These are phyloP conservation scores for Vanessa tameamea DNA, from an alignment of 1,140 invertebrate species.

Conservation along the genomic window DNA sequence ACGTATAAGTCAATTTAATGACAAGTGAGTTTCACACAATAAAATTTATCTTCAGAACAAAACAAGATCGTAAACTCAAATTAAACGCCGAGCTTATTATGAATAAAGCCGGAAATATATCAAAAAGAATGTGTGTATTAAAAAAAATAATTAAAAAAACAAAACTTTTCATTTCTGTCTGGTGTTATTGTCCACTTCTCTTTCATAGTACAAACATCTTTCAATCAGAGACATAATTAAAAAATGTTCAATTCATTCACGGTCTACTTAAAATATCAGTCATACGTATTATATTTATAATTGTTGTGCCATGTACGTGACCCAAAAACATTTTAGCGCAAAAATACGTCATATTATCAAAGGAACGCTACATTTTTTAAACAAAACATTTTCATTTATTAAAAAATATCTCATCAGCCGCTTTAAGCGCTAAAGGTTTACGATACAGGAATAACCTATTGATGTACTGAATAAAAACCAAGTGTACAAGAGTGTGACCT, in stretches of 20 bases:
- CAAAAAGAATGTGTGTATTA: no score
- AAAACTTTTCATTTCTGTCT: background rate
- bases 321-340: background rate
- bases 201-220: background rate
- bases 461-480: conserved; percentile 3
- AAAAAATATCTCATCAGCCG: background rate
- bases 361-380: background rate
- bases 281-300: background rate
- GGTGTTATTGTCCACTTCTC: background rate
- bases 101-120: no score
- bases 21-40: no score
- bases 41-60: no score
- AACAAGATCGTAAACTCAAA: no score
- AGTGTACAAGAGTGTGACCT: conserved; percentile 33
- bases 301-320: background rate
- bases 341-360: background rate
- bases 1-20: no score
- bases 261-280: background rate
- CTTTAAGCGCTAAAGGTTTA: background rate
- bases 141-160: background rate
- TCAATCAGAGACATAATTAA: background rate
- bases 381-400: conserved; percentile 1
- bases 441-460: conserved; percentile 5
- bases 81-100: no score
- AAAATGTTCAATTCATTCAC: background rate